Percentiles rank a stretch among this genome's conserved stretches.
These are phyloP conservation scores for Onychostruthus taczanowskii DNA, from an alignment of 2,113 vertebrate genomes.

Conservation along the genomic window DNA sequence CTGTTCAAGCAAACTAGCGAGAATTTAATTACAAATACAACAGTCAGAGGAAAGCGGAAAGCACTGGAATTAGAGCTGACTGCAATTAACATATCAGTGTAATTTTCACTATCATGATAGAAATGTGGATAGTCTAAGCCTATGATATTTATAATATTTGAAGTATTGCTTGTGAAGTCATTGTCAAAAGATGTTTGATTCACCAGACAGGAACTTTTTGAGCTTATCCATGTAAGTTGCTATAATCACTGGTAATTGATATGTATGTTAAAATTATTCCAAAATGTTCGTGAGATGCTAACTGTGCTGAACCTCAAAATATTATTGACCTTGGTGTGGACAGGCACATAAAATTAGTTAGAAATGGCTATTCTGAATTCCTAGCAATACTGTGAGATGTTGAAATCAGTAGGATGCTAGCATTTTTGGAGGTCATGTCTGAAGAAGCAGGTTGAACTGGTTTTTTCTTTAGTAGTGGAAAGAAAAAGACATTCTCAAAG, in stretches of 20 bases:
- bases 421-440: neutral
- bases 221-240: neutral
- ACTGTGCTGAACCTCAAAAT: neutral
- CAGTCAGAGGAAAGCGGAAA: neutral
- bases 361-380: neutral
- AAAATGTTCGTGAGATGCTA: neutral
- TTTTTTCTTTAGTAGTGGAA: neutral
- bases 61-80: neutral
- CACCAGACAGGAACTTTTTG: neutral
- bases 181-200: neutral
- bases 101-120: neutral
- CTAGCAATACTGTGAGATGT: neutral
- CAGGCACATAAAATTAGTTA: neutral
- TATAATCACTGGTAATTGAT: neutral
- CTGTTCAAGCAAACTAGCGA: neutral
- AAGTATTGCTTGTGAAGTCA: neutral
- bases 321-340: neutral
- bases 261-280: fast-evolving
- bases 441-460: neutral
- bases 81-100: neutral
- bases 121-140: neutral
- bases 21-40: neutral
- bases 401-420: neutral
- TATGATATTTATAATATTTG: neutral
- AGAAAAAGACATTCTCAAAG: neutral